A percentile compares a stretch with the other conserved stretches of the same genome.
Conservation (phyloP, 2,113 vertebrate genomes). For the Thymallus thymallus region DNA sequence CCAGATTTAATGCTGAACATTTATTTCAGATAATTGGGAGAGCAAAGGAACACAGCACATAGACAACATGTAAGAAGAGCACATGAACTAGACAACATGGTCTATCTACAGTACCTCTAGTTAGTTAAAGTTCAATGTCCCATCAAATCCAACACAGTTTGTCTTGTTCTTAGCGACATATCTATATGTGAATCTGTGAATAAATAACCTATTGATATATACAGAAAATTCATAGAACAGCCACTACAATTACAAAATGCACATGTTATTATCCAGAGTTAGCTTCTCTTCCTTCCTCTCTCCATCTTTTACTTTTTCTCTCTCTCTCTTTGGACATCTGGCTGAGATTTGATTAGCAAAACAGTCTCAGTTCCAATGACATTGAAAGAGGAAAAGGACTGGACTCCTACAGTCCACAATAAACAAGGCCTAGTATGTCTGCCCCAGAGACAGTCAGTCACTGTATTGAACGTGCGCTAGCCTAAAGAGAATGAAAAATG, state of each 20-base stretch:
- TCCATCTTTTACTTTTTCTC: conserved; percentile 7
- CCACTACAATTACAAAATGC: not conserved
- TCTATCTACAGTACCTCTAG: not conserved
- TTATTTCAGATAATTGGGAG: not conserved
- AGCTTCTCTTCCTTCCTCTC: conserved; percentile 1
- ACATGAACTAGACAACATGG: no score
- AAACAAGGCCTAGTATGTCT: conserved; percentile 55
- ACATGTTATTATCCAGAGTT: not conserved
- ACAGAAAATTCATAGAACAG: not conserved
- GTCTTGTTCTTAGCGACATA: not conserved
- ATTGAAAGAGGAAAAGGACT: conserved; percentile 38
- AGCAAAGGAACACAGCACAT: no score
- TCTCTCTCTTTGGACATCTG: conserved; percentile 20
- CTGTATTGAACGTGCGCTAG: conserved; percentile 32
- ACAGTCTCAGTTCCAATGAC: conserved; percentile 46
- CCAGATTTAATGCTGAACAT: not conserved
- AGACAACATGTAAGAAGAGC: no score
- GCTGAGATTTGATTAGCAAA: conserved; percentile 74
- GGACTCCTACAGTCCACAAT: conserved; percentile 49
- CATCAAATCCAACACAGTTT: not conserved
- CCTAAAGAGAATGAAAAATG: not conserved
- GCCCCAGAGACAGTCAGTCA: conserved; percentile 14
- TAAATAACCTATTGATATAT: not conserved
- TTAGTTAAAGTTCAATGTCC: not conserved
- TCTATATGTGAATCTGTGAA: not conserved